Evolutionary conservation across 2,113 vertebrate species (phyloP).

Genomic region (Eurystomus gularis): DNA sequence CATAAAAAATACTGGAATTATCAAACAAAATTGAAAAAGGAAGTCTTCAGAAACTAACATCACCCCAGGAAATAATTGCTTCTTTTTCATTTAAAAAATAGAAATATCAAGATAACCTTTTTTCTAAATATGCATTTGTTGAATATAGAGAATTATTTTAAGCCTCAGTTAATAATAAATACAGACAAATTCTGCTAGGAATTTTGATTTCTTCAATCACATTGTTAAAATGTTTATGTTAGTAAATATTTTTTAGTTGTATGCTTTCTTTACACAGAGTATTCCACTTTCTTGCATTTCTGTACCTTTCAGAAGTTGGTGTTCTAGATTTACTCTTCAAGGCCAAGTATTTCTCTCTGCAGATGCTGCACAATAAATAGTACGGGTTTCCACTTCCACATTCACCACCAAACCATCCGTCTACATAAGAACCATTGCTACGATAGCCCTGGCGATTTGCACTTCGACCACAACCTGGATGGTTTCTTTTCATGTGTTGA

Average conservation of each 20-base stretch:
- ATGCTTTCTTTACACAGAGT: neutral
- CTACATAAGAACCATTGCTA: slow-evolving; percentile 96
- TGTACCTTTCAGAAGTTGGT: slow-evolving; percentile 87
- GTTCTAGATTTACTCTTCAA: slow-evolving; percentile 90
- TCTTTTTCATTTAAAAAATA: neutral
- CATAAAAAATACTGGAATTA: neutral
- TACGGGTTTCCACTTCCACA: slow-evolving; percentile 97
- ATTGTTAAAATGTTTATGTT: neutral
- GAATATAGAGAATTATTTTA: neutral
- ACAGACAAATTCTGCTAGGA: neutral
- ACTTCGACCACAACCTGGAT: slow-evolving; percentile 93
- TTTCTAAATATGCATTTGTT: neutral
- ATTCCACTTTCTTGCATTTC: neutral
- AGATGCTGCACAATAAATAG: slow-evolving; percentile 90
- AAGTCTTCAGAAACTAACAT: neutral
- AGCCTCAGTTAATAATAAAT: neutral
- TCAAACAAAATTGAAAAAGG: neutral
- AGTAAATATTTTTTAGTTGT: neutral
- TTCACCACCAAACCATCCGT: slow-evolving; percentile 97
- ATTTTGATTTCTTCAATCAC: neutral
- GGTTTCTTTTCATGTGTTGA: slow-evolving; percentile 97
- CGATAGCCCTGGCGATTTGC: slow-evolving; percentile 97
- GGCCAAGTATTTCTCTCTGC: slow-evolving; percentile 92
- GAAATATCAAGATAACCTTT: neutral
- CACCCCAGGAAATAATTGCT: neutral